Evolutionary conservation across 2,888 invertebrate genomes (phyloP), one percentile per base, ranked within the genome.

Genomic region (Choristoneura rosaceana): DNA sequence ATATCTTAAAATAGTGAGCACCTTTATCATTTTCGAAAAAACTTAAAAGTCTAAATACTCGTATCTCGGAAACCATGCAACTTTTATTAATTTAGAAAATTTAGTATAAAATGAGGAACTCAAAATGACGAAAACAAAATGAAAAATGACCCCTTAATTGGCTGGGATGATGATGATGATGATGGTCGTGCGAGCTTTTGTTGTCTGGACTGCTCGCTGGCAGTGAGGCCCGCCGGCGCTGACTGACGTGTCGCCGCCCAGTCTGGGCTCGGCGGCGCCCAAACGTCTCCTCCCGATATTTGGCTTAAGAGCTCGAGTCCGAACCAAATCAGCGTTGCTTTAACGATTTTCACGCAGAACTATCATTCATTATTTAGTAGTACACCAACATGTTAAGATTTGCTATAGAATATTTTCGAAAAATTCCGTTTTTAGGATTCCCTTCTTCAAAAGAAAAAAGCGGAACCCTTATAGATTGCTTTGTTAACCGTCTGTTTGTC

Each of bases 211-310:
- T 52, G 43, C 61, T 50, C 60, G 43, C 61, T 61, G 9, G 12
- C 66, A 34, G 33, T 33, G 66, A 43, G 34, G 43, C 60, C 25
- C 25, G 43, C 25, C n/a, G 8, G n/a, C 60, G 66, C 15, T 67
- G 71, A 67, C 55, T 61, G 61, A 45, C 71, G 61, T 25, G 62
- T 14, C 67, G 71, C 66, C 71, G 12, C 17, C 45, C 45, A 34
- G 71, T 67, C 71, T 71, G 66, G 47, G 55, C 45, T n/a, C 15
- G 67, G 17, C 62, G 71, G 71, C 71, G 71, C 67, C 71, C 66
- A 55, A 33, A 4, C 15, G 71, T 71, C 71, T 71, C 60, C 64
- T 17, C 47, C 61, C 41, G 61, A 45, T 70, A 61, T 62, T 67
- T 43, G 67, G 66, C 52, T 62, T 58, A 45, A n/a, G 45, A 14